Percentiles rank a stretch among this genome's conserved stretches.
phyloP scores from a whole-genome alignment of 2,797 vertebrate species.

The Spea hammondii region DNA sequence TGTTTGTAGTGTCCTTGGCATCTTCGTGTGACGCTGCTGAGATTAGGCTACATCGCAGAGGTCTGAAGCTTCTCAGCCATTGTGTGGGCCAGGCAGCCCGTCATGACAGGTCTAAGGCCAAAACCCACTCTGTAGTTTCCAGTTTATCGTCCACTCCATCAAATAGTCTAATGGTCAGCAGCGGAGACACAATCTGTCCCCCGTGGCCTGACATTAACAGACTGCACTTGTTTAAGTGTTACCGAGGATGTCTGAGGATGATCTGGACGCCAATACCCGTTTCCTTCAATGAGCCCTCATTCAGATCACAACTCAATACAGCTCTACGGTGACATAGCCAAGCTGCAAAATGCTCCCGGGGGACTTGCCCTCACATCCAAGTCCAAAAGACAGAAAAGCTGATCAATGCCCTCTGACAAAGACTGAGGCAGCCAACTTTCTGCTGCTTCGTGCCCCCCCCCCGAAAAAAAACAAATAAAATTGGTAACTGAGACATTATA shows the following conservation, averaged over 20 bases:
- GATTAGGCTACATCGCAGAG: conserved; percentile 20
- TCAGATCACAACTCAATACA: conserved; percentile 69
- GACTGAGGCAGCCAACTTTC: conserved; percentile 61
- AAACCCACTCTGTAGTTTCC: conserved; percentile 65
- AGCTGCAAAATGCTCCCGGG: conserved; percentile 64
- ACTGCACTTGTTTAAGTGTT: conserved; percentile 74
- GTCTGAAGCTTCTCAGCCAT: conserved; percentile 5
- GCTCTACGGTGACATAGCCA: conserved; percentile 63
- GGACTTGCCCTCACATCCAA: conserved; percentile 66
- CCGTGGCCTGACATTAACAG: conserved; percentile 71
- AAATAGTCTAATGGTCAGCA: conserved; percentile 73
- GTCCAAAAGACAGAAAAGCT: conserved; percentile 62
- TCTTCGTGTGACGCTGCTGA: conserved; percentile 2
- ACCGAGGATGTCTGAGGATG: conserved; percentile 67
- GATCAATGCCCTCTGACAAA: conserved; percentile 70
- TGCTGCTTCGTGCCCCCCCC: conserved; percentile 50
- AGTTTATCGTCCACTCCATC: conserved; percentile 74
- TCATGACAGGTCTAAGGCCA: conserved; percentile 51
- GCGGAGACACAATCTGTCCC: conserved; percentile 70
- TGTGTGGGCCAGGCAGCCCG: conserved; percentile 19
- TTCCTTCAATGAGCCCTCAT: conserved; percentile 72
- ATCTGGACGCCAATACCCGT: conserved; percentile 73
- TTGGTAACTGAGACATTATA: conserved; percentile 30
- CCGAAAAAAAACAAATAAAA: conserved; percentile 19
- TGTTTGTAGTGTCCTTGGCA: background rate